Base-by-base conservation (phyloP, 2,888 invertebrate species). In the Graphium colonna region DNA sequence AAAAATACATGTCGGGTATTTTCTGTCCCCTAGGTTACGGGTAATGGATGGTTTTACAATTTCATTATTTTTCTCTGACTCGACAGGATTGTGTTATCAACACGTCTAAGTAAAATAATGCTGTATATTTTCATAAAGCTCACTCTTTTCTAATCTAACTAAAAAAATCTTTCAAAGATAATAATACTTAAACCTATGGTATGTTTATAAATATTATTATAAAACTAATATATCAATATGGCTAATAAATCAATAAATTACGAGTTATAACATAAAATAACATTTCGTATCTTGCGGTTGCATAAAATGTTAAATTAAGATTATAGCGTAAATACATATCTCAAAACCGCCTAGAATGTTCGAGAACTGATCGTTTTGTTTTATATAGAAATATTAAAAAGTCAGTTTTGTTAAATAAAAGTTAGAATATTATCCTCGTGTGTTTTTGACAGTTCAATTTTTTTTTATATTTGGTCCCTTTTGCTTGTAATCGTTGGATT, bases 181-280 rank as follows among this genome's bases (percentile, higher is more conserved):
- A 82, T 78, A 81, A 82, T 79, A 78, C 86, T 87, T 86, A 88
- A 61, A 64, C 81, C 87, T 89, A 89, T 89, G 89, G 89, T 89
- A 89, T 88, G 87, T 88, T 82, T 80, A 89, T 88, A 88, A 86
- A 88, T 85, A 87, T 79, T 82, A 73, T 79, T 78, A 77, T 83
- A 87, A 86, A 83, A 84, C 88, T 88, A 86, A 82, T 83, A 85
- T 84, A 78, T 80, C 80, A 82, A 77, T 82, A 78, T 87, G 83
- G 83, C 88, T 88, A 86, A 82, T 83, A 85, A 85, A 78, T 80
- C 80, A 82, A 77, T 82, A 78, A 81, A 73, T 82, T 79, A 81
- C 75, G 78, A 79, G 60, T 69, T 71, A 71, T 71, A 76, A 74
- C 73, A 77, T 76, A 77, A 75, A 71, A 75, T 60, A 65, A 69